Evolutionary conservation across 2,113 vertebrate genomes (phyloP), one percentile per base, ranked within the genome.

Genomic region (Pollimyrus isidori): DNA sequence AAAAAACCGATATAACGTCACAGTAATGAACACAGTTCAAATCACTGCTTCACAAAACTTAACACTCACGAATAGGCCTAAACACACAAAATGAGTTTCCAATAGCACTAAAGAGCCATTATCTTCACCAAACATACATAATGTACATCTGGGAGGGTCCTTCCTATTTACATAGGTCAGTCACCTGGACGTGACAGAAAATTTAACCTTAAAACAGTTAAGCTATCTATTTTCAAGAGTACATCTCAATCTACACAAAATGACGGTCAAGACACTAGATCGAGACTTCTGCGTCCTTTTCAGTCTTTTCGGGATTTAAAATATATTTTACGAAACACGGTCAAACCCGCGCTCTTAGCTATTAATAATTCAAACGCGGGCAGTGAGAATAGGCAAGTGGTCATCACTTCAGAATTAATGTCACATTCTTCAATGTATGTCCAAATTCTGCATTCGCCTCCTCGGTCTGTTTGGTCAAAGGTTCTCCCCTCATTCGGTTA

Each of bases 11-110:
- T 95, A 93, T 91, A 93, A 88, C 87, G 89, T 69, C 87, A 92
- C 91, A 95, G 92, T 92, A 92, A 95, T 93, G 94, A 92, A 94
- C 95, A 96, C 96, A 96, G 94, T 95, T 95, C 94, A 91, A 91
- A 95, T 93, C 91, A 95, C 94, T 94, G 89, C 94, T 95, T 94
- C 92, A 94, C 92, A 93, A 92, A 93, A 94, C 94, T 92, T 92
- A 94, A 94, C 93, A 91, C 93, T 91, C 93, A 95, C 93, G 92
- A 92, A 92, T 90, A 80, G 91, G 93, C 94, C 93, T 93, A 94
- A 92, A 88, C 49, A 90, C 89, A 94, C 92, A 91, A 48, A 48
- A 94, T 92, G 91, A 21, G 92, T 92, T 89, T 88, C 87, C 90
- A 91, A 92, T 88, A 84, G 39, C 92, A 91, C 92, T 92, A 93